Conservation (phyloP, 1,140 invertebrate genomes). For the Drosophila kohkoa region DNA sequence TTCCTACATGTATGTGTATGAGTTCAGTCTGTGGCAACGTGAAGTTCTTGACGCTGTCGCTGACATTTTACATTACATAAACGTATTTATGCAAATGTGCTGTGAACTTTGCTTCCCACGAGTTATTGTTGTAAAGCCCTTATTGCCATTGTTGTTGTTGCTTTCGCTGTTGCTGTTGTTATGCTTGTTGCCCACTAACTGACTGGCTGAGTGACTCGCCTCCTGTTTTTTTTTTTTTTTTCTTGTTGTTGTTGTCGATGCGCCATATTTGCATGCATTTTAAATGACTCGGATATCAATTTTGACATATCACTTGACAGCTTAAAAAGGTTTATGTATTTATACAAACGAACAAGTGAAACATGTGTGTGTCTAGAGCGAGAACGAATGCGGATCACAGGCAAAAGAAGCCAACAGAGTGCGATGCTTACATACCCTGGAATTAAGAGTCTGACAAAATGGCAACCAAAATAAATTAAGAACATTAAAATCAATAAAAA, state of each 20-base stretch:
- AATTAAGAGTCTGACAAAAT: neutral
- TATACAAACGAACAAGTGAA: slow-evolving; percentile 65
- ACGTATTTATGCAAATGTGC: slow-evolving; percentile 79
- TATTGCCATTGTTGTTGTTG: slow-evolving; percentile 11
- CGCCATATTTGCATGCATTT: slow-evolving; percentile 81
- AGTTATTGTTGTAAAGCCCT: slow-evolving; percentile 33
- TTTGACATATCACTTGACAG: slow-evolving; percentile 84
- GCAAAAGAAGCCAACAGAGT: neutral
- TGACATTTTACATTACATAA: slow-evolving; percentile 82
- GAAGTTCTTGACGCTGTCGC: slow-evolving; percentile 67
- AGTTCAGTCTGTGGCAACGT: slow-evolving; percentile 11
- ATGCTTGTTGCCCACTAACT: slow-evolving; percentile 55
- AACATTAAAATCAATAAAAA: too few relatives aligned
- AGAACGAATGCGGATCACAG: slow-evolving; percentile 8
- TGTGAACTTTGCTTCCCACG: slow-evolving; percentile 70
- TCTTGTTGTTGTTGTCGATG: slow-evolving; percentile 54
- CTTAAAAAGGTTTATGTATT: slow-evolving; percentile 84
- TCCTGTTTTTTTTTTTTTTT: slow-evolving; percentile 27
- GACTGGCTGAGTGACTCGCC: slow-evolving; percentile 52
- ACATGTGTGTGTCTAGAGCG: slow-evolving; percentile 18
- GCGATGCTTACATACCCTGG: neutral
- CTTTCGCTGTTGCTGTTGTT: slow-evolving; percentile 9
- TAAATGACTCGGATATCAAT: slow-evolving; percentile 83
- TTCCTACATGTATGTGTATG: neutral
- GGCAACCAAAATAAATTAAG: neutral